Percentiles rank a stretch among this genome's conserved stretches.
Conservation (phyloP, 1,140 invertebrate species). For the Trinorchestia longiramus region DNA sequence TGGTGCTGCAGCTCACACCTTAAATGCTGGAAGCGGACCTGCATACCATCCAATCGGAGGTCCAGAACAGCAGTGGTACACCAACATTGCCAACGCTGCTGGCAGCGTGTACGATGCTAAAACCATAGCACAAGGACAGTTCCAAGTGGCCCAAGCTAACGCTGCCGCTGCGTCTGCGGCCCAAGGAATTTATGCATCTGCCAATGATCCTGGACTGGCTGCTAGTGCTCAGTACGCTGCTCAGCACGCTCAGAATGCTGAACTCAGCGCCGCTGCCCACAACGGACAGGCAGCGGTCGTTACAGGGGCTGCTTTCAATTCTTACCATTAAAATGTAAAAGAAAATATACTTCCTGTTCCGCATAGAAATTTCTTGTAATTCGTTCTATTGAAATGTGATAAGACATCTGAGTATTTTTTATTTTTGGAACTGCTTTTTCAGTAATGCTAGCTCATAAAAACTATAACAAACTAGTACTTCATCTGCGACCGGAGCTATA, state of each 20-base stretch:
- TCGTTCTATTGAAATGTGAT: no score
- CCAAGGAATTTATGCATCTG: constrained; percentile 47
- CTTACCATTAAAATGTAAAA: neutral
- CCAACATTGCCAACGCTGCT: constrained; percentile 55
- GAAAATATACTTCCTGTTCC: neutral
- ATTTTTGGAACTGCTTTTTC: no score
- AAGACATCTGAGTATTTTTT: no score
- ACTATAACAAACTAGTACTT: no score
- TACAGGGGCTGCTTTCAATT: constrained; percentile 8
- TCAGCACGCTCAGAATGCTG: neutral
- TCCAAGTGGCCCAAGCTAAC: constrained; percentile 56
- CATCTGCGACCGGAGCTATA: neutral
- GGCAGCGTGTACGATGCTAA: constrained; percentile 57
- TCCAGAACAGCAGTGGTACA: constrained; percentile 58
- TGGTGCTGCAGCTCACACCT: constrained; percentile 56
- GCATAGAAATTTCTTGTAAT: neutral
- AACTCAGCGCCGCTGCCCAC: constrained; percentile 30
- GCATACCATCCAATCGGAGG: constrained; percentile 55
- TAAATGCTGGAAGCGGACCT: constrained; percentile 56
- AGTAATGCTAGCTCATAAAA: no score
- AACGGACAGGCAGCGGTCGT: constrained; percentile 10
- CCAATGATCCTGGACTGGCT: constrained; percentile 50
- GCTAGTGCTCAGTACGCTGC: constrained; percentile 39
- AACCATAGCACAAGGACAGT: constrained; percentile 55
- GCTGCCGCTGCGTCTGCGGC: constrained; percentile 59